Percentiles rank a stretch among this genome's conserved stretches.
phyloP scores from a whole-genome alignment of 2,113 vertebrate genomes.

The Carassius gibelio region DNA sequence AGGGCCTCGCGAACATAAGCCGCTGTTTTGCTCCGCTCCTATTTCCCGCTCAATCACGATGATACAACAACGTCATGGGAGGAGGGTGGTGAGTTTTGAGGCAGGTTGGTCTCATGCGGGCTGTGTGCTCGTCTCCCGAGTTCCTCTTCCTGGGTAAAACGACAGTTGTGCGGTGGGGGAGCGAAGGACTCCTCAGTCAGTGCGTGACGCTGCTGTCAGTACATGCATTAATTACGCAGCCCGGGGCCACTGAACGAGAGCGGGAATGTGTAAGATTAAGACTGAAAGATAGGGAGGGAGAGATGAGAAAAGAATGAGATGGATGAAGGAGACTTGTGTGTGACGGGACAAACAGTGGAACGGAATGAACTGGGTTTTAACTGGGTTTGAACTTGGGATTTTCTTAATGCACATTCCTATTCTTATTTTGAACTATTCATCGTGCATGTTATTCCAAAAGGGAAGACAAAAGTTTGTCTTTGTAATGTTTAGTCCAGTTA shows the following conservation, averaged over 20 bases:
- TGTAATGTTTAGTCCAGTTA: not conserved
- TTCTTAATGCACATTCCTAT: not conserved
- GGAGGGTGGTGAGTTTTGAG: conserved; percentile 20
- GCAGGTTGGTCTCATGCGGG: conserved; percentile 89
- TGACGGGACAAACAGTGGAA: conserved; percentile 70
- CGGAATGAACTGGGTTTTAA: conserved; percentile 60
- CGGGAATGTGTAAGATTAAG: conserved; percentile 73
- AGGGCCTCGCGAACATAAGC: conserved; percentile 53
- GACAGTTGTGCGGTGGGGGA: conserved; percentile 91
- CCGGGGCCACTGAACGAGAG: conserved; percentile 79
- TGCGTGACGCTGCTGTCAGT: conserved; percentile 84
- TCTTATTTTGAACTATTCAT: not conserved
- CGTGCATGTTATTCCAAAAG: not conserved
- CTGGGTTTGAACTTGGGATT: not conserved
- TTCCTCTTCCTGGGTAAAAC: conserved; percentile 91
- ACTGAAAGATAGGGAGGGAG: conserved; percentile 43
- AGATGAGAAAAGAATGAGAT: conserved; percentile 28
- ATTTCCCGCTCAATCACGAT: conserved; percentile 87
- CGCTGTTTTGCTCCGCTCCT: conserved; percentile 43
- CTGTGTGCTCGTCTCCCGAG: conserved; percentile 88
- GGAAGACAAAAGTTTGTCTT: not conserved
- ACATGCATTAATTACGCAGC: conserved; percentile 98
- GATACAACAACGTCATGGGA: conserved; percentile 81
- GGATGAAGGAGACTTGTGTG: conserved; percentile 65
- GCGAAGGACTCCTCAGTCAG: conserved; percentile 80